Percentiles rank a stretch among this genome's conserved stretches.
Conservation (phyloP, 92 coral and sea anemone genomes). For the Porites evermanni region DNA sequence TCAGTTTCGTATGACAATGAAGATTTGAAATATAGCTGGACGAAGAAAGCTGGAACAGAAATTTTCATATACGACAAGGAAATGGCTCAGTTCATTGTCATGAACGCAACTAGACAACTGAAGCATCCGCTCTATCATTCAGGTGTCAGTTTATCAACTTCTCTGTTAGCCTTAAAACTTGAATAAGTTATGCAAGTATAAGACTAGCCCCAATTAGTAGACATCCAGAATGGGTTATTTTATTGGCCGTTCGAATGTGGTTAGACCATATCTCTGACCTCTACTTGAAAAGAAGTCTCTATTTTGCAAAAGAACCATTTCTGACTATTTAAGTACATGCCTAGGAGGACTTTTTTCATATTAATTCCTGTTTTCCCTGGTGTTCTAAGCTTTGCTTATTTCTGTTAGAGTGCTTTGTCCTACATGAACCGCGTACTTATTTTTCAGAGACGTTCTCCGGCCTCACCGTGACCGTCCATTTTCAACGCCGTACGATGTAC, state of each 20-base stretch:
- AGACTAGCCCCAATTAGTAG: no score
- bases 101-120: slow-evolving; percentile 63
- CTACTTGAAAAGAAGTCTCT: no score
- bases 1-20: slow-evolving; percentile 88
- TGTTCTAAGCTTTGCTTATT: neutral
- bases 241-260: no score
- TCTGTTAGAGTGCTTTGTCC: no score
- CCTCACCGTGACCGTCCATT: slow-evolving; percentile 83
- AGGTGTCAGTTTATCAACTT: slow-evolving; percentile 24
- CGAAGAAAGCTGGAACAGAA: slow-evolving; percentile 57
- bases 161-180: no score
- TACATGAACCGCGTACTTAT: neutral
- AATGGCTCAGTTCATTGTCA: slow-evolving; percentile 94
- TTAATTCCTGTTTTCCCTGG: no score
- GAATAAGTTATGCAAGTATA: no score
- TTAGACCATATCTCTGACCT: no score
- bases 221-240: no score
- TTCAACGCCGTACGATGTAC: slow-evolving; percentile 91
- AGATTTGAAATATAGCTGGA: slow-evolving; percentile 83
- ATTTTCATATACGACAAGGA: slow-evolving; percentile 88
- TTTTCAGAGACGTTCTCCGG: slow-evolving; percentile 86
- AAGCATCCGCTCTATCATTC: slow-evolving; percentile 90
- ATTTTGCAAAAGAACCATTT: no score
- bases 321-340: no score
- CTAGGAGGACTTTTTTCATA: no score